Evolutionary conservation across 92 coral and sea anemone genomes (phyloP), one percentile per base, ranked within the genome.

Genomic region (Heteractis magnifica): DNA sequence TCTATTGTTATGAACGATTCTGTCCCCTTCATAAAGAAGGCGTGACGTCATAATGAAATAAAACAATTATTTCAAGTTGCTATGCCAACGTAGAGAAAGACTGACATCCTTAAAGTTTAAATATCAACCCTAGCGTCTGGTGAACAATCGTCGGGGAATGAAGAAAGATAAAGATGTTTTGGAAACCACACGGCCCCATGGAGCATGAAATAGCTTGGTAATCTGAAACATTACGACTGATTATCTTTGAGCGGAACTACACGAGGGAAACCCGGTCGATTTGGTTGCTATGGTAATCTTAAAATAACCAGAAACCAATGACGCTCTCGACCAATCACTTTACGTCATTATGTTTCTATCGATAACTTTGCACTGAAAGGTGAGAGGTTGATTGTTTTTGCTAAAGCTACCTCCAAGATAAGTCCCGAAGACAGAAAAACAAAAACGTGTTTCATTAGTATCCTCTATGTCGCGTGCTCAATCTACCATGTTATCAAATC

Each of bases 361-460:
- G 13, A 68, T 21, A 68, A 8, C 49, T 68, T 68, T 68, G 72
- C 20, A 6, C 15, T 16, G 44, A 10, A 6, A 20, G 73, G 49
- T 68, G 73, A 6, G 73, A 68, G 73, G 73, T 68, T 15, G 73
- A 68, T 23, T 68, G 73, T 23, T 68, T 21, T 21, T 23, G 49
- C 21, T 68, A 10, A 68, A 20, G 15, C 23, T 23, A 68, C 23
- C 73, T 23, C 23, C 21, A 10, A 68, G 73, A 68, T 68, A 68
- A 68, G 14, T 26, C 73, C 44, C 49, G 73, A 68, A 23, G 73
- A 68, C 73, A 68, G 73, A 68, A 68, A 23, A 21, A 68, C 41
- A 10, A 53, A 20, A 68, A 23, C 26, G 49, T 8, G 10, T 21
- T 68, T 26, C 20, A 62, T 62, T 62, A 18, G 70, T 62, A n/a